These are phyloP conservation scores for Pseudochaenichthys georgianus DNA, from an alignment of 2,797 vertebrate species.

Conservation along the genomic window DNA sequence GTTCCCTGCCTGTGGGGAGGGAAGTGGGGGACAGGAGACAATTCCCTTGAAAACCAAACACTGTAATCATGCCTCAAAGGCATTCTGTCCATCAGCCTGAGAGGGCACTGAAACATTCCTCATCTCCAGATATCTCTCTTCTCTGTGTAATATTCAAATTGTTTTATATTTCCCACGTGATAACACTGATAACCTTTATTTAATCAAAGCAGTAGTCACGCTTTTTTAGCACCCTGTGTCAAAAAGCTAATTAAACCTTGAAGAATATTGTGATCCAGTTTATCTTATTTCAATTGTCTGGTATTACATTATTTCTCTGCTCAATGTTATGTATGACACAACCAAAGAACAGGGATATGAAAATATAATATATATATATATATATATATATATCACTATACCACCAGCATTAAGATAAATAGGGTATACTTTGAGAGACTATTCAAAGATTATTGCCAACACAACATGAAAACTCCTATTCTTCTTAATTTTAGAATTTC, in stretches of 20 bases:
- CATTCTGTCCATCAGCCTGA: conserved; percentile 42
- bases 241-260: conserved; percentile 59
- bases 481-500: background rate
- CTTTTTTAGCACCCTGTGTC: conserved; percentile 30
- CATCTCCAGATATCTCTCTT: conserved; percentile 2
- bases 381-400: conserved; percentile 2
- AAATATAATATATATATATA: background rate
- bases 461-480: background rate
- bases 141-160: conserved; percentile 26
- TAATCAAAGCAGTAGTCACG: conserved; percentile 34
- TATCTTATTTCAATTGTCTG: conserved; percentile 27
- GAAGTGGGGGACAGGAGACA: conserved; percentile 61
- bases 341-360: conserved; percentile 21
- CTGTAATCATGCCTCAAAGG: conserved; percentile 63
- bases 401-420: conserved; percentile 15
- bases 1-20: conserved; percentile 49
- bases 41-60: conserved; percentile 48
- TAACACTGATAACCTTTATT: conserved; percentile 51
- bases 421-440: background rate
- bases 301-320: conserved; percentile 46
- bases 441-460: background rate
- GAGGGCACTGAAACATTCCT: conserved; percentile 29
- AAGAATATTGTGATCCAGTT: conserved; percentile 33
- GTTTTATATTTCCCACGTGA: conserved; percentile 28
- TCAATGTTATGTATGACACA: conserved; percentile 23